Conservation (phyloP, 2,888 invertebrate genomes). For the Nemapogon koenigi region DNA sequence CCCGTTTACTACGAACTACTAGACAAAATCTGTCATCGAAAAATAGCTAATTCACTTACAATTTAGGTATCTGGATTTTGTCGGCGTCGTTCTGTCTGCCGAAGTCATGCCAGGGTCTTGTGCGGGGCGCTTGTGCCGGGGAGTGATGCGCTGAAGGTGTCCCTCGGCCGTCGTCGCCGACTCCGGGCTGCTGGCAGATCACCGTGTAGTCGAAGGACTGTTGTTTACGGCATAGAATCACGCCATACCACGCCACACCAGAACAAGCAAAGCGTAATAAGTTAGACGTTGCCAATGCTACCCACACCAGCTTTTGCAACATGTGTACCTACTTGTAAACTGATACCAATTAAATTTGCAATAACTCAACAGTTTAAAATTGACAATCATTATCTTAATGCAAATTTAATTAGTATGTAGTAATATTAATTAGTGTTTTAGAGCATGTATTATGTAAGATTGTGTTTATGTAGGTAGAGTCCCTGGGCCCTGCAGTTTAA, state of each 20-base stretch:
- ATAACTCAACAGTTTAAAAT: not conserved
- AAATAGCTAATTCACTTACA: constrained; percentile 74
- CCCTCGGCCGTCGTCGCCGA: constrained; percentile 64
- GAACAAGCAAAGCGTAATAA: not conserved
- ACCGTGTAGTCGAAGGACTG: constrained; percentile 95
- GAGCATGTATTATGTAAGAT: too few species aligned
- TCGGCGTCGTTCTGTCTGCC: constrained; percentile 93
- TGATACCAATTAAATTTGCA: not conserved
- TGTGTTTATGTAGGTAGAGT: too few species aligned
- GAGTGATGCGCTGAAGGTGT: constrained; percentile 69
- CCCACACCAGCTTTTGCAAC: too few species aligned
- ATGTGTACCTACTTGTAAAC: too few species aligned
- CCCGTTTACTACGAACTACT: constrained; percentile 4
- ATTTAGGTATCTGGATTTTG: constrained; percentile 97
- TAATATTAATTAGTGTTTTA: too few species aligned
- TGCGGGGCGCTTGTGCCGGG: constrained; percentile 70
- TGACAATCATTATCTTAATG: not conserved
- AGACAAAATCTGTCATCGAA: constrained; percentile 2
- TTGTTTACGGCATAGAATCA: constrained; percentile 19
- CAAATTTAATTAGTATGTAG: not conserved
- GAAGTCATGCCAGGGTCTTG: constrained; percentile 93
- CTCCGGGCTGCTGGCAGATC: constrained; percentile 74
- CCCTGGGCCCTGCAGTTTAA: too few species aligned
- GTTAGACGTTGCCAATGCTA: too few species aligned
- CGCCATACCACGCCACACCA: too few species aligned